Base-by-base conservation (phyloP, 2,888 invertebrate genomes). In the Drosophila differens region DNA sequence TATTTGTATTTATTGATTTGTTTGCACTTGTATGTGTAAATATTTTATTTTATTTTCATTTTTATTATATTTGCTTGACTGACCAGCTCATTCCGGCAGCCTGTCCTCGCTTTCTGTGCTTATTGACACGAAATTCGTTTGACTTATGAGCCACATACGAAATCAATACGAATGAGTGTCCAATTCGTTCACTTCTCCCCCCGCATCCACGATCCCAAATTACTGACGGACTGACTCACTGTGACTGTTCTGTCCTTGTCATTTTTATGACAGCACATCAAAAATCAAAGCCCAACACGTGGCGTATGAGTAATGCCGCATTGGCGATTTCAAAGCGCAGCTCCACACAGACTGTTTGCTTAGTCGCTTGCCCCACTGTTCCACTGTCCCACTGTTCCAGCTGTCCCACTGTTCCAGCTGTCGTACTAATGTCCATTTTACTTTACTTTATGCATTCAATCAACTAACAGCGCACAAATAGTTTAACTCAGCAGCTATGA, bases 41-140 rank as follows among this genome's bases (percentile, higher is more conserved):
- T 89, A 85, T 85, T 86, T 84, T 74, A 89, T 89, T 86, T 79
- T 82, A 75, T 82, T 84, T 83, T 86, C 82, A 86, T 84, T 85
- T 85, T 85, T 89, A 85, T 89, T 82, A 89, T 86, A 76, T 85
- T 89, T 89, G 75, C 65, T 62, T 60, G 70, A 61, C 57, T 66
- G 72, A 44, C 61, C 65, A 37, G 49, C 32, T 44, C 37, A 54
- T 37, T 10, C 35, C 37, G 39, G 28, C 22, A 51, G 53, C 9
- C 54, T 30, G 51, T 41, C 28, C 69, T 16, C 61, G 41, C 52
- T 25, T 57, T 52, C 49, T 58, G 53, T 65, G 53, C 69, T 82
- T 60, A 72, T 70, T 67, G 76, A 72, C 65, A 67, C 62, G 74
- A 71, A 85, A 76, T 72, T 77, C 84, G 73, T 54, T 77, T 76